These are phyloP conservation scores for Gymnothorax javanicus DNA, from an alignment of 2,797 vertebrate genomes.

Conservation along the genomic window DNA sequence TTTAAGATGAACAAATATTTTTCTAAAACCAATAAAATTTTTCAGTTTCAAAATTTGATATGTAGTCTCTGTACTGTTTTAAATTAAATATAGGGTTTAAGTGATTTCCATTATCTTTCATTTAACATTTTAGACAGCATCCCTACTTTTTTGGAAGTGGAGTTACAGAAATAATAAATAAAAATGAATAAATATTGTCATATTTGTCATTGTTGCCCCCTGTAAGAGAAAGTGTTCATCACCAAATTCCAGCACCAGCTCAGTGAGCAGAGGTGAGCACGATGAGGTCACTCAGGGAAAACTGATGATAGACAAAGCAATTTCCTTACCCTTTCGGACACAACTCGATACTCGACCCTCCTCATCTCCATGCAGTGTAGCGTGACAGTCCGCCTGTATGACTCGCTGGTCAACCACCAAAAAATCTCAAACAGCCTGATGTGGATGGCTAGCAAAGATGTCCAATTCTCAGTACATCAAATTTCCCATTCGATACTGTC, in stretches of 20 bases:
- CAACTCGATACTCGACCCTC: background rate
- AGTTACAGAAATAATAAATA: too few species aligned
- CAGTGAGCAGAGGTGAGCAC: background rate
- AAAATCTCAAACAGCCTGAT: background rate
- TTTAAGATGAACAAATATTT: too few species aligned
- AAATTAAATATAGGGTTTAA: too few species aligned
- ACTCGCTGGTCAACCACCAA: background rate
- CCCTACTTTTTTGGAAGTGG: too few species aligned
- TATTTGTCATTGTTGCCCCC: background rate
- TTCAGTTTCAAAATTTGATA: too few species aligned
- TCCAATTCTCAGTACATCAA: conserved; percentile 42
- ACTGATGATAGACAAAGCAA: conserved; percentile 9
- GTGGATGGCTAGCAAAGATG: background rate
- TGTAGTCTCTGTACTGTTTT: too few species aligned
- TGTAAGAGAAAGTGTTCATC: background rate
- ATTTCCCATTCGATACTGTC: conserved; percentile 56
- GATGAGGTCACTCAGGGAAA: background rate
- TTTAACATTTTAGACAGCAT: too few species aligned
- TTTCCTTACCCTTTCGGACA: background rate
- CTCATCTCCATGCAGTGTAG: background rate
- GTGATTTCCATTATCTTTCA: too few species aligned
- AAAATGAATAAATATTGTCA: too few species aligned
- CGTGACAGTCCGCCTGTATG: background rate
- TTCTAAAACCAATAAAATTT: too few species aligned
- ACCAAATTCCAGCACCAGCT: background rate